These are phyloP conservation scores for Lates calcarifer DNA, from an alignment of 2,113 vertebrate species.

Conservation along the genomic window DNA sequence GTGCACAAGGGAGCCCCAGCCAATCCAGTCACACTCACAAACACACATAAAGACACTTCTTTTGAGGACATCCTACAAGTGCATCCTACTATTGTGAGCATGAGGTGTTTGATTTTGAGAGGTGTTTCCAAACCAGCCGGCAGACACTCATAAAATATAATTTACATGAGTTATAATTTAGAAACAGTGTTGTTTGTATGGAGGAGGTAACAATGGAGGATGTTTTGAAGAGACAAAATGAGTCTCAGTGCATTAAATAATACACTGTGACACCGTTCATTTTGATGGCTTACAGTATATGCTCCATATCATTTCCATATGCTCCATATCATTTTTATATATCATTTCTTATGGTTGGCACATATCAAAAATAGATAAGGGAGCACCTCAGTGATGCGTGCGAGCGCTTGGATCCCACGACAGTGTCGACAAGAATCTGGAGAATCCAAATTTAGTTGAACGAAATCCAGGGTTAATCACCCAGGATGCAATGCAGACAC, in stretches of 20 bases:
- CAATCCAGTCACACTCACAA: constrained; percentile 45
- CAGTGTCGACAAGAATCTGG: constrained; percentile 67
- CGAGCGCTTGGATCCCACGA: constrained; percentile 55
- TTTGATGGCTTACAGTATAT: not conserved
- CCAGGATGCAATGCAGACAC: constrained; percentile 65
- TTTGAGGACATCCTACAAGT: constrained; percentile 33
- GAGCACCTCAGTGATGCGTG: constrained; percentile 46
- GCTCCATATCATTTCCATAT: constrained; percentile 26
- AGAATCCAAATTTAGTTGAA: constrained; percentile 80
- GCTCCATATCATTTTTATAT: constrained; percentile 24
- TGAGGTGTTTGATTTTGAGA: constrained; percentile 37
- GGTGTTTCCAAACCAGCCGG: constrained; percentile 32
- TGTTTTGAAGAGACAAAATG: constrained; percentile 4
- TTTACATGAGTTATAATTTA: constrained; percentile 30
- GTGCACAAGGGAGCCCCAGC: constrained; percentile 57
- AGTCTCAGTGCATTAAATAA: constrained; percentile 21
- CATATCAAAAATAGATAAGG: constrained; percentile 66
- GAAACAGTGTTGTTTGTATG: constrained; percentile 7
- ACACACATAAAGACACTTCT: constrained; percentile 49
- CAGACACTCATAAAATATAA: constrained; percentile 35
- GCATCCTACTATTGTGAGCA: constrained; percentile 10
- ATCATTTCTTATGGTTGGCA: constrained; percentile 34
- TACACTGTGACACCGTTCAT: not conserved
- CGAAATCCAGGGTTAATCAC: constrained; percentile 79
- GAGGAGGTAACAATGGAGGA: not conserved